Conservation (phyloP, 1,140 invertebrate species). For the Maniola jurtina region DNA sequence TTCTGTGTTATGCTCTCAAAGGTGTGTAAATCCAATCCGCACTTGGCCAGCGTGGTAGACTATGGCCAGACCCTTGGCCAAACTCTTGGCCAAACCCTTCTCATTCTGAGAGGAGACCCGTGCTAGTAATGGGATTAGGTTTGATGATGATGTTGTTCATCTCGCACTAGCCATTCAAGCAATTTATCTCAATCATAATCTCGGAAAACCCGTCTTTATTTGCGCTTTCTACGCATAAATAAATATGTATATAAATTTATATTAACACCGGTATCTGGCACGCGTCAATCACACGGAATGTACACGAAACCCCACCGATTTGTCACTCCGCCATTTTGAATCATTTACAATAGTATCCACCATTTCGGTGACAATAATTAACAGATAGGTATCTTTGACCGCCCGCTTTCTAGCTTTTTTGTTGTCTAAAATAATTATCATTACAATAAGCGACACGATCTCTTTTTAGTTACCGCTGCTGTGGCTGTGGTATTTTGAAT, state of each 20-base stretch:
- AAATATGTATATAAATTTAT: conserved; percentile 71
- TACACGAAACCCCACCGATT: conserved; percentile 64
- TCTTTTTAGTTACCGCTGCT: conserved; percentile 73
- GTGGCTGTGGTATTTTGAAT: conserved; percentile 75
- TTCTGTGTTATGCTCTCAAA: too few species aligned
- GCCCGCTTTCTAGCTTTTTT: conserved; percentile 75
- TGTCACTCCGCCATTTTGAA: conserved; percentile 73
- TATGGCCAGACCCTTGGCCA: too few species aligned
- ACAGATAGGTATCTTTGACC: conserved; percentile 68
- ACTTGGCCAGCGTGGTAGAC: too few species aligned
- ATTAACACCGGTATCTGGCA: conserved; percentile 66
- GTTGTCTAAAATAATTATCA: conserved; percentile 77
- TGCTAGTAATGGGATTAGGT: too few species aligned
- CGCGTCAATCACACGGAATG: conserved; percentile 75
- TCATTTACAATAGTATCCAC: conserved; percentile 66
- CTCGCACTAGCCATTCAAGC: conserved; percentile 48
- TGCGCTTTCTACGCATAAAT: conserved; percentile 75
- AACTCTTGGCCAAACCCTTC: too few species aligned
- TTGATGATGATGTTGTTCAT: not conserved
- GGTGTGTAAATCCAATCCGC: too few species aligned
- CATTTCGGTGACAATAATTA: conserved; percentile 78
- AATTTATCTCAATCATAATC: conserved; percentile 66
- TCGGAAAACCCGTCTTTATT: conserved; percentile 69
- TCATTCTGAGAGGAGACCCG: too few species aligned
- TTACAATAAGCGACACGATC: conserved; percentile 72